These are phyloP conservation scores for Diadromus collaris DNA, from an alignment of 2,888 invertebrate species.

Conservation along the genomic window DNA sequence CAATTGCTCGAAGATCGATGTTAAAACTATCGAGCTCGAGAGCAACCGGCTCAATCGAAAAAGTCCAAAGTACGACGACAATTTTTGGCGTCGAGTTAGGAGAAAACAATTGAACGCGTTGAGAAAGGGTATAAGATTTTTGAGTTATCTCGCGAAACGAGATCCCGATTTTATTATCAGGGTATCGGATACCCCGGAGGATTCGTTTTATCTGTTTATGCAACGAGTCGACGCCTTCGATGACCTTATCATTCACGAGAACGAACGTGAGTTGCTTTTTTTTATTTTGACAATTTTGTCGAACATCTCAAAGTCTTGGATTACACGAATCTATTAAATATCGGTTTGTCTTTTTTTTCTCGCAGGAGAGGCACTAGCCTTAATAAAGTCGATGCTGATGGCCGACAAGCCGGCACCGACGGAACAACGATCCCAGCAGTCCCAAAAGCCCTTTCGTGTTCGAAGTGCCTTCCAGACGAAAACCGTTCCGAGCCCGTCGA, in stretches of 20 bases:
- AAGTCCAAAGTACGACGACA: constrained; percentile 57
- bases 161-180: constrained; percentile 73
- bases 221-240: constrained; percentile 67
- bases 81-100: constrained; percentile 68
- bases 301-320: neutral
- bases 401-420: constrained; percentile 65
- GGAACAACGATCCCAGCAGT: constrained; percentile 50
- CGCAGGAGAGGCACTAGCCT: constrained; percentile 71
- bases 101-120: constrained; percentile 69
- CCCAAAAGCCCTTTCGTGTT: constrained; percentile 46
- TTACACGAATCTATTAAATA: constrained; percentile 12
- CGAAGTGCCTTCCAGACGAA: constrained; percentile 51
- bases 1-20: constrained; percentile 70
- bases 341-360: constrained; percentile 7
- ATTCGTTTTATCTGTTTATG: constrained; percentile 73
- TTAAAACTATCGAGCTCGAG: constrained; percentile 56
- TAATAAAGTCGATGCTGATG: constrained; percentile 71
- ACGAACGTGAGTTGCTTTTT: constrained; percentile 71
- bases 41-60: neutral
- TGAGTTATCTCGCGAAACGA: constrained; percentile 72
- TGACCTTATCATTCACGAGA: constrained; percentile 70
- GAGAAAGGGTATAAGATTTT: constrained; percentile 73
- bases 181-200: constrained; percentile 72
- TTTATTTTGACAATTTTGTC: neutral
- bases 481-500: constrained; percentile 39